Conservation (phyloP, 2,113 vertebrate species). For the Mustela lutreola region DNA sequence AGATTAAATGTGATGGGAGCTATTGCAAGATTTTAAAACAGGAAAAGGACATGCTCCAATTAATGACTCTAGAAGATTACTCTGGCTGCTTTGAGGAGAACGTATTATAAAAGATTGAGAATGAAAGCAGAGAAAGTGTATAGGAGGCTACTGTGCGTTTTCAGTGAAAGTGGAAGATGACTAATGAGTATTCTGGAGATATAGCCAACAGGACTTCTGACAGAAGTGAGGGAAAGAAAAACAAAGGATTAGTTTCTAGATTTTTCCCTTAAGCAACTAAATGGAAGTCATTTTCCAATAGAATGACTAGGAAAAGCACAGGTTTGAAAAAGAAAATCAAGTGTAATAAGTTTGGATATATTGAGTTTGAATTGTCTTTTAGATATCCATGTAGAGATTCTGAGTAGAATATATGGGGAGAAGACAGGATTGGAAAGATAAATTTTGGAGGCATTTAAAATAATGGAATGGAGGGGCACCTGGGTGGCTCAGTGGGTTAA, state of each 20-base stretch:
- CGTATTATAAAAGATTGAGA: conserved; percentile 1
- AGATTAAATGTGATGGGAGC: neutral
- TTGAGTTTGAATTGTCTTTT: neutral
- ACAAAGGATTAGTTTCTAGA: neutral
- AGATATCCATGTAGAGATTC: neutral
- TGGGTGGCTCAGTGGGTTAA: too few species aligned
- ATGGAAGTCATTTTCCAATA: conserved; percentile 25
- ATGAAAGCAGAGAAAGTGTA: neutral
- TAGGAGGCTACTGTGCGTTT: neutral
- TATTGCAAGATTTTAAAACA: neutral
- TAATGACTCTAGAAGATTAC: neutral
- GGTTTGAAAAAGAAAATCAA: conserved; percentile 48
- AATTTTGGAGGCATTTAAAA: conserved; percentile 15
- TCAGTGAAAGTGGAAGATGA: neutral
- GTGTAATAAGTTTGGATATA: neutral
- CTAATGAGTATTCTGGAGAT: conserved; percentile 35
- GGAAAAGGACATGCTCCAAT: neutral
- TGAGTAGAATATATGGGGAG: conserved; percentile 1
- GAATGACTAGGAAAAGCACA: neutral
- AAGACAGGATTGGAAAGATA: conserved; percentile 4
- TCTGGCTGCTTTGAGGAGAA: neutral
- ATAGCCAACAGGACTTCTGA: neutral
- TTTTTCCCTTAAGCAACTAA: conserved; percentile 46
- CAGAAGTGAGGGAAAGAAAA: conserved; percentile 32
- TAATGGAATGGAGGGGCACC: neutral